Base-by-base conservation (phyloP, 2,113 vertebrate species). In the Gracilinanus agilis region DNA sequence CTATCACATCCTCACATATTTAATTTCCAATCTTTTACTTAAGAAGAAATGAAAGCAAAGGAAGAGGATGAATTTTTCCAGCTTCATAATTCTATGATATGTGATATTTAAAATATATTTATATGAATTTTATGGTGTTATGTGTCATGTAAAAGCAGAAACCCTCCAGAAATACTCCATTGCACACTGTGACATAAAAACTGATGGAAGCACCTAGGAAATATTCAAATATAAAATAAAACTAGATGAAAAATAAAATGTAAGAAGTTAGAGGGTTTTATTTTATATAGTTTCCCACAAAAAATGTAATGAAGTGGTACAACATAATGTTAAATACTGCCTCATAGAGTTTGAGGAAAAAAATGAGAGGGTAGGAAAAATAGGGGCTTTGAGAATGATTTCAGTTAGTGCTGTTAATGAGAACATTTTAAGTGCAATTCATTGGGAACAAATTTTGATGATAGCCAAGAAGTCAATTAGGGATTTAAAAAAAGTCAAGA, bases 1-100 rank as follows among this genome's bases (percentile, higher is more conserved):
- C 53, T 95, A 92, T 53, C 44, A 44, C 27, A 25, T 93, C 75
- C 44, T 90, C 53, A 0, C 56, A 88, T 54, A 90, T 90, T 95
- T 94, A 94, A 95, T 92, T 95, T 93, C 94, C 94, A 93, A 94
- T 21, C 92, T 75, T 94, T 92, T 89, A 93, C 92, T 92, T 93
- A 96, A 92, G 90, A 27, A 89, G 91, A 54, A 67, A 21, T 94
- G 27, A 23, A 89, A 93, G 55, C 58, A 55, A 54, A 16, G 13
- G 53, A 93, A 75, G 90, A 93, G 93, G 93, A 56, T 88, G 23
- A 83, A 75, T n/a, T 54, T 44, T 93, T 53, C 90, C 5, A 90
- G 92, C 13, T 93, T 29, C 94, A 53, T 90, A 75, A 90, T 12
- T 94, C 3, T 54, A 24, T 83, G 56, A 8, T 90, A 34, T 61